A percentile compares a stretch with the other conserved stretches of the same genome.
phyloP scores from a whole-genome alignment of 2,888 invertebrate species.

The Altica lythri region DNA sequence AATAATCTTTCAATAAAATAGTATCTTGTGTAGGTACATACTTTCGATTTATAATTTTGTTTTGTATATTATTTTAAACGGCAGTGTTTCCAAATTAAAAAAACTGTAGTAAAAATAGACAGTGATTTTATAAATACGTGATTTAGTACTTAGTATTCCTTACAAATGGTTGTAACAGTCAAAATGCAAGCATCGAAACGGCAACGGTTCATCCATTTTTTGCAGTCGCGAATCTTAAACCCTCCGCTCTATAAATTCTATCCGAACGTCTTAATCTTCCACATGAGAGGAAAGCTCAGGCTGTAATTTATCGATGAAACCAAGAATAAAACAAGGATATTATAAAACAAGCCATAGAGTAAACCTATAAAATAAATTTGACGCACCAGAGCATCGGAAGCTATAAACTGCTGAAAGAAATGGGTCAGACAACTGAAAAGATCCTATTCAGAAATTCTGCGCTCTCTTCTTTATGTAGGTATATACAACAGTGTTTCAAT shows the following conservation, averaged over 20 bases:
- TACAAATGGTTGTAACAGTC: too few species aligned
- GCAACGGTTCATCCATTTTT: slow-evolving; percentile 11
- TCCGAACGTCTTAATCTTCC: slow-evolving; percentile 24
- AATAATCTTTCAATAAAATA: too few species aligned
- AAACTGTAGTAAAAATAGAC: too few species aligned
- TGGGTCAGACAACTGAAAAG: slow-evolving; percentile 36
- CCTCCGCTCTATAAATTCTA: slow-evolving; percentile 24
- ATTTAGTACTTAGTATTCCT: too few species aligned
- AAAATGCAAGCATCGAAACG: not conserved
- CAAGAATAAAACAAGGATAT: slow-evolving; percentile 22
- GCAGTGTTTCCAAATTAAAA: too few species aligned
- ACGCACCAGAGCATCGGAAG: slow-evolving; percentile 38
- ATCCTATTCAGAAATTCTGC: slow-evolving; percentile 31
- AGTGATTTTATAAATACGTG: too few species aligned
- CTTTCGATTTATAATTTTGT: too few species aligned
- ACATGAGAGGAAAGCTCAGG: slow-evolving; percentile 21
- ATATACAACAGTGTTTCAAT: slow-evolving; percentile 26
- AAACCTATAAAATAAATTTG: slow-evolving; percentile 38
- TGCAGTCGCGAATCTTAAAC: slow-evolving; percentile 12
- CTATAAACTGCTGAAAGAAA: slow-evolving; percentile 37
- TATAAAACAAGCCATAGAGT: slow-evolving; percentile 35
- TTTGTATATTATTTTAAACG: too few species aligned
- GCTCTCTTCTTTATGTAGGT: too few species aligned
- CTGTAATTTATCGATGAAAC: slow-evolving; percentile 25
- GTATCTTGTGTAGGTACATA: too few species aligned